phyloP scores from a whole-genome alignment of 2,113 vertebrate genomes.

The Rhinolophus ferrumequinum region DNA sequence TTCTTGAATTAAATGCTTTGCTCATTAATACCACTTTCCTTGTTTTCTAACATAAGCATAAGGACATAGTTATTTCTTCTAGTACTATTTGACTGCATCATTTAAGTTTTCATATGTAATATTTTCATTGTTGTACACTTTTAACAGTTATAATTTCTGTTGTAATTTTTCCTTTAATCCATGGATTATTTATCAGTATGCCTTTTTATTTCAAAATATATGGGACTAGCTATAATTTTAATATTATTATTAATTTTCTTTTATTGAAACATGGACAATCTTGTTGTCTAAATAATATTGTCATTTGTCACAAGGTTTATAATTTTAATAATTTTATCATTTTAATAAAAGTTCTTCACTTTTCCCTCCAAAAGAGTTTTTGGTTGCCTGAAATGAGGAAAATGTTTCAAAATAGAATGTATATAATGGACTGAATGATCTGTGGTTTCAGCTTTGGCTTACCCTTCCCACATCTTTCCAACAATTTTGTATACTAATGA shows the following conservation, averaged over 20 bases:
- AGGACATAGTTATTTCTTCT: background rate
- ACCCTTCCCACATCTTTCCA: background rate
- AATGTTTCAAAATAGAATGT: conserved; percentile 4
- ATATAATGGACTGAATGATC: background rate
- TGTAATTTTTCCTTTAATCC: background rate
- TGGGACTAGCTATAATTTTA: background rate
- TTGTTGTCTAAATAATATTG: background rate
- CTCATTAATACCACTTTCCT: background rate
- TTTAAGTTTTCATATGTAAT: background rate
- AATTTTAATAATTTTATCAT: background rate
- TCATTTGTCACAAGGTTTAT: background rate
- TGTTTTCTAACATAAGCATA: background rate
- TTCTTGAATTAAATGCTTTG: background rate
- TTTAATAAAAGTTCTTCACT: background rate
- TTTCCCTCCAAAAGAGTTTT: background rate
- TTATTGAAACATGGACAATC: conserved; percentile 21
- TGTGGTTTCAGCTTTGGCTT: background rate
- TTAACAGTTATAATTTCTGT: background rate
- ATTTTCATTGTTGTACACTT: background rate
- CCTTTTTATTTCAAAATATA: conserved; percentile 20
- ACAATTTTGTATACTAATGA: background rate
- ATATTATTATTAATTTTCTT: conserved; percentile 33
- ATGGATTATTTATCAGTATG: background rate
- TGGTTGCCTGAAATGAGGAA: background rate
- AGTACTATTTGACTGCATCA: background rate